Evolutionary conservation across 2,797 vertebrate species (phyloP).

Genomic region (Poeciliopsis paucimaculata): DNA sequence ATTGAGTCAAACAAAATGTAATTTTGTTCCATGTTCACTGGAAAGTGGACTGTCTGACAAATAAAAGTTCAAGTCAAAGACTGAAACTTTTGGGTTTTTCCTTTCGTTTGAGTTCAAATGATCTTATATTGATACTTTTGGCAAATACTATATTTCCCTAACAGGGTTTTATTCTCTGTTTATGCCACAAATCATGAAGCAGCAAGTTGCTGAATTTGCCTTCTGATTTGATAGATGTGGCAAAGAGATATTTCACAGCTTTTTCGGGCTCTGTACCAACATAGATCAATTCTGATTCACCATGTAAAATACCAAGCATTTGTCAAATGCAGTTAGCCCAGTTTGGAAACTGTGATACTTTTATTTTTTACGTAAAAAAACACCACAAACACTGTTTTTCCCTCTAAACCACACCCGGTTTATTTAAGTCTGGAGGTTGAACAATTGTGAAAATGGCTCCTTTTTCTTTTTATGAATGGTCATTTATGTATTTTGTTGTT

Average conservation of each 20-base stretch:
- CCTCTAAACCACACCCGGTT: too few relatives aligned
- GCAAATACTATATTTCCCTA: neutral
- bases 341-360: too few relatives aligned
- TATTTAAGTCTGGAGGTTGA: too few relatives aligned
- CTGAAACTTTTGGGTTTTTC: neutral
- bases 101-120: neutral
- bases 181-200: neutral
- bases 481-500: neutral
- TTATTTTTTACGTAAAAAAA: too few relatives aligned
- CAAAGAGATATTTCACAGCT: neutral
- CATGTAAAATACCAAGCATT: neutral
- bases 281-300: neutral
- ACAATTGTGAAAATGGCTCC: neutral
- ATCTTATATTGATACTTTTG: neutral
- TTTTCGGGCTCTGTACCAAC: neutral
- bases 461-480: neutral
- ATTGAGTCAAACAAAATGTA: too few relatives aligned
- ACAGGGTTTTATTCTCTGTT: neutral
- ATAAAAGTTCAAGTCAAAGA: too few relatives aligned
- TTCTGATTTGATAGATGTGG: neutral
- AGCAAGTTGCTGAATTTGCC: neutral
- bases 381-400: too few relatives aligned
- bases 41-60: too few relatives aligned
- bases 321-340: neutral
- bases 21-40: too few relatives aligned